Evolutionary conservation across 2,113 vertebrate species (phyloP).

Genomic region (Copsychus sechellarum): DNA sequence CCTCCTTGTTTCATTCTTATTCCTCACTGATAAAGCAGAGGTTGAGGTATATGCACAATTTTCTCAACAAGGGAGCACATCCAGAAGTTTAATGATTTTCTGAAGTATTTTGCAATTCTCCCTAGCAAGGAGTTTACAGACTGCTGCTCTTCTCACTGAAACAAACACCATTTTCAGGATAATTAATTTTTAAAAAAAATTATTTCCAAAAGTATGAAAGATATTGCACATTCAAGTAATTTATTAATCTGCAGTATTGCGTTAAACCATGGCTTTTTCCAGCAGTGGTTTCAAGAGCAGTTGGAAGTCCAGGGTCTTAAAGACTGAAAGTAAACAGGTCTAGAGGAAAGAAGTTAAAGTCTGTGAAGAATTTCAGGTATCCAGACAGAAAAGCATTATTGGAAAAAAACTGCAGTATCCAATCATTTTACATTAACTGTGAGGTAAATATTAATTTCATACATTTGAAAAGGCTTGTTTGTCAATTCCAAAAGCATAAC

Average conservation of each 20-base stretch:
- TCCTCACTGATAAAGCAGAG: background rate
- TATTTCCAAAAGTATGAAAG: constrained; percentile 9
- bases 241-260: constrained; percentile 14
- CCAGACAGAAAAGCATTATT: background rate
- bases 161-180: background rate
- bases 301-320: background rate
- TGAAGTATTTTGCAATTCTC: background rate
- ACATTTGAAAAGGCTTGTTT: background rate
- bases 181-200: background rate
- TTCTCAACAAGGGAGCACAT: background rate
- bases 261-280: constrained; percentile 11
- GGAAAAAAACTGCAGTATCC: background rate
- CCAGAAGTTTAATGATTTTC: constrained; percentile 1
- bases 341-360: constrained; percentile 3
- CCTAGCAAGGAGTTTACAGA: background rate
- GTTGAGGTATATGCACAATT: background rate
- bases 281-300: constrained; percentile 11
- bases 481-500: background rate
- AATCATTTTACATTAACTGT: background rate
- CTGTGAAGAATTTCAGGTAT: background rate
- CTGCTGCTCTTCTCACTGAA: background rate
- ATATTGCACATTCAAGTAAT: constrained; percentile 1
- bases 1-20: background rate
- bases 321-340: background rate
- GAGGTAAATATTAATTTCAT: background rate